Percentiles rank a stretch among this genome's conserved stretches.
phyloP scores from a whole-genome alignment of 2,888 invertebrate species.

The Brachyopa scutellaris region DNA sequence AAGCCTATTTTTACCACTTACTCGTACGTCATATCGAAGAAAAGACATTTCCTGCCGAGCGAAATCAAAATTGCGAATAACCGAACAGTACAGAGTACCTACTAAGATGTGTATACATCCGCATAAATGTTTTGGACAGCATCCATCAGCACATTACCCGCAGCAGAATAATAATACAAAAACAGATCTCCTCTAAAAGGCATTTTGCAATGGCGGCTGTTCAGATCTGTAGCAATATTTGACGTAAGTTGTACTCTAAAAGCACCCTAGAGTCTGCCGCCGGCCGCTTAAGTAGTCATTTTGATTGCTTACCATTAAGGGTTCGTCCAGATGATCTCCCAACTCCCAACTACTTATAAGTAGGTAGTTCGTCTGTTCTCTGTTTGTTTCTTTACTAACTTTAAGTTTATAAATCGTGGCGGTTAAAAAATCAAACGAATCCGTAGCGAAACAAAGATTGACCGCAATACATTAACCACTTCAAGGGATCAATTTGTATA shows the following conservation, averaged over 20 bases:
- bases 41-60: too few relatives aligned
- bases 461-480: slow-evolving; percentile 38
- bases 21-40: too few relatives aligned
- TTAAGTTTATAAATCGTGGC: slow-evolving; percentile 24
- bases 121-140: neutral
- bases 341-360: neutral
- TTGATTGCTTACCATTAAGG: slow-evolving; percentile 6
- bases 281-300: neutral
- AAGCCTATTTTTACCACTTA: too few relatives aligned
- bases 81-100: too few relatives aligned
- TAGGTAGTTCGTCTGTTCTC: neutral
- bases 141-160: neutral
- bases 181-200: neutral
- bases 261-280: neutral
- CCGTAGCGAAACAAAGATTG: neutral
- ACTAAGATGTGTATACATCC: neutral
- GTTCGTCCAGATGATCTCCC: neutral
- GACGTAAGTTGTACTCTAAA: neutral
- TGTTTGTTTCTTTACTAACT: slow-evolving; percentile 26
- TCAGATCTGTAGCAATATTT: neutral
- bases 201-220: neutral
- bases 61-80: too few relatives aligned
- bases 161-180: neutral
- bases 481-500: slow-evolving; percentile 23
- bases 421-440: slow-evolving; percentile 38